Percentiles rank a stretch among this genome's conserved stretches.
Conservation (phyloP, 2,797 vertebrate genomes). For the Menidia menidia region DNA sequence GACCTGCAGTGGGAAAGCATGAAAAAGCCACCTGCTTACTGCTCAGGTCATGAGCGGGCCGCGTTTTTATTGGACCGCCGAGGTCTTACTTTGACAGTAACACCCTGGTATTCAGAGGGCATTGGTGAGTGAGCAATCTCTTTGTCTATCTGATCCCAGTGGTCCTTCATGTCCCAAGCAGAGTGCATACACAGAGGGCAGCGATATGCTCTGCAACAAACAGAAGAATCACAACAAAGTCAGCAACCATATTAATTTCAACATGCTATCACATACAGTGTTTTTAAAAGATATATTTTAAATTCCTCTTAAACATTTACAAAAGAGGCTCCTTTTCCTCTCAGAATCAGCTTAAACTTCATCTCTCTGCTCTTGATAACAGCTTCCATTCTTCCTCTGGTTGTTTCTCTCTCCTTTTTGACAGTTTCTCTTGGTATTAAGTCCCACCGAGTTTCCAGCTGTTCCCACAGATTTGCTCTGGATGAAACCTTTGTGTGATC, state of each 20-base stretch:
- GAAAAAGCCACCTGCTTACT: background rate
- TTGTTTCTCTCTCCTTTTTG: too few species aligned
- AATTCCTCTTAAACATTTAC: too few species aligned
- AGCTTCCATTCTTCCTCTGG: too few species aligned
- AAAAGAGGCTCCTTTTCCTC: too few species aligned
- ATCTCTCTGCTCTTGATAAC: too few species aligned
- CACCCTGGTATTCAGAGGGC: slow-evolving; percentile 91
- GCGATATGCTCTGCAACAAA: slow-evolving; percentile 86
- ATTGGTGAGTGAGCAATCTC: slow-evolving; percentile 92
- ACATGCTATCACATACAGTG: too few species aligned
- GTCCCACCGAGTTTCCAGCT: too few species aligned
- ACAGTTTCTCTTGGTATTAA: too few species aligned
- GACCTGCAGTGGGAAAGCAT: slow-evolving; percentile 78
- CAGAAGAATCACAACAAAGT: background rate
- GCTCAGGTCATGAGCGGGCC: background rate
- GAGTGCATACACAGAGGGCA: slow-evolving; percentile 97
- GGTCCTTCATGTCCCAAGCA: slow-evolving; percentile 86
- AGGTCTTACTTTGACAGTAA: slow-evolving; percentile 87
- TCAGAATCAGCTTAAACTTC: too few species aligned
- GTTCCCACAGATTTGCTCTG: too few species aligned
- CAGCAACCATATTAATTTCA: background rate
- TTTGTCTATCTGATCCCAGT: slow-evolving; percentile 89
- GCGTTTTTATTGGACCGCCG: background rate
- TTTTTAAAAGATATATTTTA: too few species aligned
- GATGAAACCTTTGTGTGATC: too few species aligned